Evolutionary conservation across 1,140 invertebrate species (phyloP), one percentile per base, ranked within the genome.

Genomic region (Probaryconus sp.): DNA sequence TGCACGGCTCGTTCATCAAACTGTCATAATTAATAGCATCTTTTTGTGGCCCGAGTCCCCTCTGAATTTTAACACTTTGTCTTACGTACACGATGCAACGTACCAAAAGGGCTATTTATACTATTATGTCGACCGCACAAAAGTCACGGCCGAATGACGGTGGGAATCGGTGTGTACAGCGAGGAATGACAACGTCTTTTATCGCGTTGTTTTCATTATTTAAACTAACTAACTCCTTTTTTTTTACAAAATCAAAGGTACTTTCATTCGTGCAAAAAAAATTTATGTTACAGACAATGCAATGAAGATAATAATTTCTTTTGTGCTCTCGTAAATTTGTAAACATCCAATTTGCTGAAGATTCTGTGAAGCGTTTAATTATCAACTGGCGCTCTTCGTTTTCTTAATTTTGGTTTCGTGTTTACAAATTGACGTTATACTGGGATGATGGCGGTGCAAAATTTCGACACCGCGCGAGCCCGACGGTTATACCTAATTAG

Each of bases 1-100:
- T 74, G 78, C 73, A 80, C 53, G 76, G 82, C 78, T 83, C 82
- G 82, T 83, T 81, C 82, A 81, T 83, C 82, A 83, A 83, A 80
- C 82, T 83, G 82, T 83, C 82, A 83, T 81, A 82, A 83, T 83
- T 83, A 83, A 83, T 83, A 81, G 82, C 75, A 51, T 81, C 81
- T 83, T 83, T 81, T 83, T 82, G 80, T 82, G 40, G 42, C 56
- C 45, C 47, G 42, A 73, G 73, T 77, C 75, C 72, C 78, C 80
- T 73, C 69, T 53, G 68, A 65, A 76, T 80, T 79, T 79, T 76
- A 76, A 81, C 76, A 81, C 78, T 83, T 83, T 81, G 80, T 83
- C 80, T 83, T 83, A 80, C 61, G 68, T 55, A 65, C 51, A 43
- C 48, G 65, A 51, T 76, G 77, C 77, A 80, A 79, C 80, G 79